Evolutionary conservation across 2,113 vertebrate species (phyloP).

Genomic region (Crypturellus undulatus): DNA sequence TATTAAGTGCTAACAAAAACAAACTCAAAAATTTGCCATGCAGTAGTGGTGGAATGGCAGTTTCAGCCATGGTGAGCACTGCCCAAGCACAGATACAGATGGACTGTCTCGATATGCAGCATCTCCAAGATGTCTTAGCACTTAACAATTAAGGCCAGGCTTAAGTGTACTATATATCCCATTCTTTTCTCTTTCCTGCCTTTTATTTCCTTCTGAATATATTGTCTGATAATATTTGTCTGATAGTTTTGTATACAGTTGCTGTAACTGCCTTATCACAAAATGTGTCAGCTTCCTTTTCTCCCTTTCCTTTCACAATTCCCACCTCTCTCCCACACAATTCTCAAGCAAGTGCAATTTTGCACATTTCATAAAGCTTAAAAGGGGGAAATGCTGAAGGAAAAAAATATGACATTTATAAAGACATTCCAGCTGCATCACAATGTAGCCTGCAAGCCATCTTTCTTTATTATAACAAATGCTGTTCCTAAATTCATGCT

Average conservation of each 20-base stretch:
- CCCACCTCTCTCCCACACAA: neutral
- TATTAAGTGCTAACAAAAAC: neutral
- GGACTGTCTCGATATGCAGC: neutral
- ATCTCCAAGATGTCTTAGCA: neutral
- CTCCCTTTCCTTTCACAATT: neutral
- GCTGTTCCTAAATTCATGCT: neutral
- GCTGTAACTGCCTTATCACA: neutral
- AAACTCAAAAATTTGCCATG: neutral
- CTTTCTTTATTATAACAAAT: slow-evolving; percentile 21
- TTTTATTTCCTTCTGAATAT: neutral
- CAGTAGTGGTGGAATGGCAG: neutral
- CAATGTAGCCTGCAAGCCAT: neutral
- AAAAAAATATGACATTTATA: neutral
- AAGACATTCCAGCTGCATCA: neutral
- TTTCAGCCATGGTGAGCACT: rapidly evolving
- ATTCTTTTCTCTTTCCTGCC: neutral
- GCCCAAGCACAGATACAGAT: neutral
- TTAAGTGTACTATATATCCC: neutral
- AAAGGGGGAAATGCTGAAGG: neutral
- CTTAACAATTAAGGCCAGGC: neutral
- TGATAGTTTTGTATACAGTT: neutral
- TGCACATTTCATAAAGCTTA: slow-evolving; percentile 24
- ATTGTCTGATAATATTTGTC: neutral
- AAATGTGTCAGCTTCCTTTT: neutral
- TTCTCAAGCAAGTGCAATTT: neutral